These are phyloP conservation scores for Cheilosia scutellata DNA, from an alignment of 2,888 invertebrate genomes.

Conservation along the genomic window DNA sequence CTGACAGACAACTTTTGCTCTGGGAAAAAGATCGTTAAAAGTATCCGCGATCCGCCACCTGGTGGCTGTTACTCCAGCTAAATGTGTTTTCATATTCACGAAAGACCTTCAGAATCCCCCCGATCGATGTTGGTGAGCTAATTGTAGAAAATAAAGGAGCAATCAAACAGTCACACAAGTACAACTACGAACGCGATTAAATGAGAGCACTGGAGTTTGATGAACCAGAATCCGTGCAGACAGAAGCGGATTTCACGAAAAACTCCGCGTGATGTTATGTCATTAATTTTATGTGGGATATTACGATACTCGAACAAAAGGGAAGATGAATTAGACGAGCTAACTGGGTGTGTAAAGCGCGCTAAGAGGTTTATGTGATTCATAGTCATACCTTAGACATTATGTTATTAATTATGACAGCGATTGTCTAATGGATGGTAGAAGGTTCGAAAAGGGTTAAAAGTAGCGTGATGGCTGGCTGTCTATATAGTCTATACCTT, in stretches of 20 bases:
- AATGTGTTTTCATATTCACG: conserved; percentile 45
- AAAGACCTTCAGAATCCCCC: conserved; percentile 67
- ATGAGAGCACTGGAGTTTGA: conserved; percentile 34
- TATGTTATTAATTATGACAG: conserved; percentile 11
- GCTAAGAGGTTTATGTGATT: conserved; percentile 11
- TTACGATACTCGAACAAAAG: background rate
- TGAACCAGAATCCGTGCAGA: conserved; percentile 38
- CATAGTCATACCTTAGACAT: conserved; percentile 4
- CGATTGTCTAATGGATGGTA: background rate
- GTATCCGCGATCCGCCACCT: conserved; percentile 62
- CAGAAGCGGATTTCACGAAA: conserved; percentile 63
- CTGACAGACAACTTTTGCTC: conserved; percentile 23
- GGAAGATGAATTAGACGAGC: conserved; percentile 31
- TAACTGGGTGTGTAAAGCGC: conserved; percentile 33
- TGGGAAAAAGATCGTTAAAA: conserved; percentile 21
- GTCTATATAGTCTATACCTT: too few relatives aligned
- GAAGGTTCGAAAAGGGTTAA: background rate
- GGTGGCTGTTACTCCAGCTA: conserved; percentile 40
- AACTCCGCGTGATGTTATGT: conserved; percentile 15
- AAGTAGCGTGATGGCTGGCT: too few relatives aligned
- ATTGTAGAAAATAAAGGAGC: conserved; percentile 45
- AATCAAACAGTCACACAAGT: conserved; percentile 25
- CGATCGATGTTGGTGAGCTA: conserved; percentile 9
- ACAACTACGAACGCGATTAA: conserved; percentile 10
- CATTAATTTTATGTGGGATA: conserved; percentile 25